Evolutionary conservation across 1,140 invertebrate genomes (phyloP).

Genomic region (Whitmania pigra): DNA sequence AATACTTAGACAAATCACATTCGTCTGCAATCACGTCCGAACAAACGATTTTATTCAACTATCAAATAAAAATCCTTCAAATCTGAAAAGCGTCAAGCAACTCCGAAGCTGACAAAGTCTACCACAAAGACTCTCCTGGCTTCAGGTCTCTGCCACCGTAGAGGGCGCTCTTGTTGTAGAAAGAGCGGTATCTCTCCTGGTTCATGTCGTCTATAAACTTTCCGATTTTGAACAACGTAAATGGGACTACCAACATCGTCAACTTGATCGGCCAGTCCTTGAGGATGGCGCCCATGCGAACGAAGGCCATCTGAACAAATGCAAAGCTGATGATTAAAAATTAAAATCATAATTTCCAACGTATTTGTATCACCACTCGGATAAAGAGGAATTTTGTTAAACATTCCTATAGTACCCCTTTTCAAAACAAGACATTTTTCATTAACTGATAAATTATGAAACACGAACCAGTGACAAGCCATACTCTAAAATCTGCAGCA

Average conservation of each 20-base stretch:
- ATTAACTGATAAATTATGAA: no score
- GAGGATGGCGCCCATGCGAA: not conserved
- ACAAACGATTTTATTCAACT: no score
- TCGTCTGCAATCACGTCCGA: no score
- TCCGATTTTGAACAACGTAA: slow-evolving; percentile 3
- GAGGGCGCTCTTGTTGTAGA: slow-evolving; percentile 21
- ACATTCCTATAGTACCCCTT: no score
- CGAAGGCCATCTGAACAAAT: slow-evolving; percentile 10
- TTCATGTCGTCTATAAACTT: slow-evolving; percentile 9
- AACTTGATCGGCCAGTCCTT: slow-evolving; percentile 9
- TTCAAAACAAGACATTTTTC: no score
- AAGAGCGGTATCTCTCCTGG: slow-evolving; percentile 13
- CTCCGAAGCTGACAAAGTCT: not conserved
- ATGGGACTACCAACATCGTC: not conserved
- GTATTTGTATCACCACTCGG: not conserved
- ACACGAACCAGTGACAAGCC: no score
- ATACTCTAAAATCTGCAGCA: no score
- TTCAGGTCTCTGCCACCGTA: slow-evolving; percentile 21
- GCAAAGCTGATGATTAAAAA: not conserved
- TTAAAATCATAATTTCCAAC: not conserved
- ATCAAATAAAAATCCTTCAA: no score
- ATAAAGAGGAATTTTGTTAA: no score
- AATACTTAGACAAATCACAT: no score
- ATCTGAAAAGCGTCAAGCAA: no score
- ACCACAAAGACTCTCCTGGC: slow-evolving; percentile 22